Evolutionary conservation across 2,113 vertebrate genomes (phyloP).

Genomic region (Colistium nudipinnis): DNA sequence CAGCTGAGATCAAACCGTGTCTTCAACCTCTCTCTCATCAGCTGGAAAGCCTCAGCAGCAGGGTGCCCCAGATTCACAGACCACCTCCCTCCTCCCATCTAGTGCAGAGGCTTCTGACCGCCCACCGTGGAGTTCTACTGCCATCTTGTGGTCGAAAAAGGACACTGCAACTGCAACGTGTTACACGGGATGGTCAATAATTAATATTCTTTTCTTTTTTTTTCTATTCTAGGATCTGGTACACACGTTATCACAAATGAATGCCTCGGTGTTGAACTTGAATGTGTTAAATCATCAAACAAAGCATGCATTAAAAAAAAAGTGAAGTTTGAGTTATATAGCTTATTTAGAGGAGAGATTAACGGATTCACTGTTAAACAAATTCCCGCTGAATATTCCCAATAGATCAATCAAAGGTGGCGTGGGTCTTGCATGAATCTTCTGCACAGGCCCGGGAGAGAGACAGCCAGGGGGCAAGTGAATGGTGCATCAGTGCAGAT

Average conservation of each 20-base stretch:
- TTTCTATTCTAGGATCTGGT: background rate
- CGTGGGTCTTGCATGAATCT: conserved; percentile 3
- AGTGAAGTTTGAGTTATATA: background rate
- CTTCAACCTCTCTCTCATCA: conserved; percentile 70
- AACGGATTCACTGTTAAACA: conserved; percentile 2
- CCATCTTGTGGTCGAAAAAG: conserved; percentile 55
- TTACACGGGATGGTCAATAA: too few species aligned
- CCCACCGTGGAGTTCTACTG: conserved; percentile 44
- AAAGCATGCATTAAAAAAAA: background rate
- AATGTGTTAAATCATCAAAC: background rate
- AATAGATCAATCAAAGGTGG: conserved; percentile 22
- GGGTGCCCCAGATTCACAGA: conserved; percentile 74
- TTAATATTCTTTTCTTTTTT: too few species aligned
- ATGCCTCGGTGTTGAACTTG: background rate
- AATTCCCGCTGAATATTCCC: conserved; percentile 30
- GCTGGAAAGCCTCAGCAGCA: conserved; percentile 76
- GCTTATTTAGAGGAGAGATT: background rate
- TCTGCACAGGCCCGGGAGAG: background rate
- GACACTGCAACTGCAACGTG: background rate
- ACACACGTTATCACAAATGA: background rate
- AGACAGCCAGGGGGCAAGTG: background rate
- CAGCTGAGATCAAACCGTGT: conserved; percentile 74
- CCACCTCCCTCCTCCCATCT: conserved; percentile 50
- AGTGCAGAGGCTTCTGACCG: conserved; percentile 31
- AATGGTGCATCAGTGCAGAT: conserved; percentile 38